These are phyloP conservation scores for Coenonympha arcania DNA, from an alignment of 2,888 invertebrate genomes.

Conservation along the genomic window DNA sequence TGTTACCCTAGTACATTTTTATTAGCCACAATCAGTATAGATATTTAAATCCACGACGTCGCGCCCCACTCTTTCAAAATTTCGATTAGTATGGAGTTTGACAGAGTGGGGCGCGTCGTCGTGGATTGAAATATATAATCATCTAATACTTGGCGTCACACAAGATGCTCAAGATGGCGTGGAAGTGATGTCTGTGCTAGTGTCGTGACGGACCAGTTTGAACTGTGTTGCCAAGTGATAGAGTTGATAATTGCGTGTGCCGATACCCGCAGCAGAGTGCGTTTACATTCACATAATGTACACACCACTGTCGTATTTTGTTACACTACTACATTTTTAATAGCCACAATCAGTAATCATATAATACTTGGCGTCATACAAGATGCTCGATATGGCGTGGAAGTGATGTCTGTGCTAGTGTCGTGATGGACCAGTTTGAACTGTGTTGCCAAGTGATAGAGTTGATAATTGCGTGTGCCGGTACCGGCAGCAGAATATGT, in stretches of 20 bases:
- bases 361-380: constrained; percentile 92
- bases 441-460: constrained; percentile 7
- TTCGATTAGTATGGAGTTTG: too few species aligned
- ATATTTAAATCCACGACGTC: too few species aligned
- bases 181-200: constrained; percentile 82
- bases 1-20: too few species aligned
- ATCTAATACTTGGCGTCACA: constrained; percentile 93
- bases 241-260: constrained; percentile 5
- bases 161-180: constrained; percentile 94
- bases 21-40: too few species aligned
- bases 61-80: too few species aligned
- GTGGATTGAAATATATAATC: too few species aligned
- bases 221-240: constrained; percentile 8
- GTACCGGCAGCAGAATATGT: too few species aligned
- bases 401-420: constrained; percentile 76
- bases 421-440: neutral
- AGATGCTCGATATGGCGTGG: constrained; percentile 96
- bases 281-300: too few species aligned
- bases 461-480: constrained; percentile 6
- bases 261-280: too few species aligned
- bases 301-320: too few species aligned
- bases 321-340: too few species aligned
- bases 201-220: neutral
- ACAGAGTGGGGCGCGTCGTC: too few species aligned
- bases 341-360: constrained; percentile 91